A percentile compares a stretch with the other conserved stretches of the same genome.
phyloP scores from a whole-genome alignment of 2,888 invertebrate genomes.

The Heliconius charithonia region DNA sequence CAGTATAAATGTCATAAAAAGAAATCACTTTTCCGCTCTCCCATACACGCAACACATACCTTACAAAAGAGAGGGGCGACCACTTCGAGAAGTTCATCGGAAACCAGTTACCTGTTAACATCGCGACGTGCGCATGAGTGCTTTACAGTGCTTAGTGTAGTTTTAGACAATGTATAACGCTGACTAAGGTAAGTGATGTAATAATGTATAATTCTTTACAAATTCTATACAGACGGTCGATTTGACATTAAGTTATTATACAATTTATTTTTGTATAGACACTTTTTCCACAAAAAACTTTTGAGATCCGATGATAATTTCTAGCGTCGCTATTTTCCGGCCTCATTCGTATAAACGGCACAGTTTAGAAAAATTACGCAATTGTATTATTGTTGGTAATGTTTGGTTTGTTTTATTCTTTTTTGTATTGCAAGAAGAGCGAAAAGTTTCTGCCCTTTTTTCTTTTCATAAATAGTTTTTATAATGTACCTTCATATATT shows the following conservation, averaged over 20 bases:
- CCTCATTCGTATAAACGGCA: conserved; percentile 7
- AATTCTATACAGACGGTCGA: not conserved
- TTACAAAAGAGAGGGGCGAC: conserved; percentile 48
- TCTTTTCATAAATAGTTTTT: not conserved
- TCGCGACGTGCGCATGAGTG: conserved; percentile 48
- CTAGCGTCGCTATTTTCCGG: conserved; percentile 23
- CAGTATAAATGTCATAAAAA: not conserved
- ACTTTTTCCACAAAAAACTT: not conserved
- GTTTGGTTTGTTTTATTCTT: not conserved
- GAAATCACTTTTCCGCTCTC: conserved; percentile 44
- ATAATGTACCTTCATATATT: too few species aligned
- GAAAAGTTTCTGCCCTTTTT: not conserved
- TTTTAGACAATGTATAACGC: conserved; percentile 49
- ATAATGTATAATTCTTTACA: not conserved
- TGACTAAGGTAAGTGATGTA: conserved; percentile 49
- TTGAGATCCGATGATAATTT: conserved; percentile 7
- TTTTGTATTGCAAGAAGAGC: not conserved
- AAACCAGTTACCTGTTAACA: conserved; percentile 52
- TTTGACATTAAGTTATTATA: not conserved
- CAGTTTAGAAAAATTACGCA: conserved; percentile 12
- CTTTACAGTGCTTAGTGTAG: conserved; percentile 40
- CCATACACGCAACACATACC: conserved; percentile 30
- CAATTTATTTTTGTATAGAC: not conserved
- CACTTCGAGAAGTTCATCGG: conserved; percentile 50
- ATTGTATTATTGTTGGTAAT: not conserved